Evolutionary conservation across 64 coral and sea anemone genomes (phyloP).

Genomic region (Orbicella faveolata): DNA sequence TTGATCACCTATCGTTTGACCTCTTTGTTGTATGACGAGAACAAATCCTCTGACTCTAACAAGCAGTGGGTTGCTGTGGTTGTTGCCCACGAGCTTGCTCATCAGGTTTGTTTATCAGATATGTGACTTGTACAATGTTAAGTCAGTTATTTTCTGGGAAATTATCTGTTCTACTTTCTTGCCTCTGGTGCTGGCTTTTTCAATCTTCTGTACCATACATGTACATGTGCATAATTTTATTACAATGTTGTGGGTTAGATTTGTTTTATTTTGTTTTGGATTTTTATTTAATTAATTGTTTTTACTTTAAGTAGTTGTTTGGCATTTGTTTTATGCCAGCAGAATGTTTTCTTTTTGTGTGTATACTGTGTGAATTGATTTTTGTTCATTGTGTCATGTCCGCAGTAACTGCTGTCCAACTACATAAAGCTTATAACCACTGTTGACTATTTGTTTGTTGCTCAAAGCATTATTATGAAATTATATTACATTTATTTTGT

Average conservation of each 20-base stretch:
- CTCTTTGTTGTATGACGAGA: constrained; percentile 78
- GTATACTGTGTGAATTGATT: background rate
- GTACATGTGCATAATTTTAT: background rate
- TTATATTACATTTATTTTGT: background rate
- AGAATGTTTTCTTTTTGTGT: background rate
- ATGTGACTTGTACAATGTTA: background rate
- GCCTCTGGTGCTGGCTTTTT: constrained; percentile 12
- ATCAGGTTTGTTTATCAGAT: constrained; percentile 76
- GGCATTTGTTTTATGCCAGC: no score
- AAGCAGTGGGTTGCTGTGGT: constrained; percentile 91
- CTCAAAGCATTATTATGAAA: background rate
- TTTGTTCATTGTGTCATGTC: no score
- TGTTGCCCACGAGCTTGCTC: constrained; percentile 84
- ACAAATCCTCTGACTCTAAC: constrained; percentile 73
- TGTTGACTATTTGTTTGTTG: constrained; percentile 17
- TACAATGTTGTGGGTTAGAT: background rate
- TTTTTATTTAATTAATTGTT: no score
- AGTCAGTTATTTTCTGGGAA: no score
- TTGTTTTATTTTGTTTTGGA: no score
- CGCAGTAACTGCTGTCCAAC: no score
- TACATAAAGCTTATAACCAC: background rate
- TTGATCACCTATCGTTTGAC: constrained; percentile 91
- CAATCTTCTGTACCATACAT: background rate
- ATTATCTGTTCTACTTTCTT: background rate
- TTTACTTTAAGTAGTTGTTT: no score